Evolutionary conservation across 2,797 vertebrate genomes (phyloP).

Genomic region (Pipistrellus kuhlii): DNA sequence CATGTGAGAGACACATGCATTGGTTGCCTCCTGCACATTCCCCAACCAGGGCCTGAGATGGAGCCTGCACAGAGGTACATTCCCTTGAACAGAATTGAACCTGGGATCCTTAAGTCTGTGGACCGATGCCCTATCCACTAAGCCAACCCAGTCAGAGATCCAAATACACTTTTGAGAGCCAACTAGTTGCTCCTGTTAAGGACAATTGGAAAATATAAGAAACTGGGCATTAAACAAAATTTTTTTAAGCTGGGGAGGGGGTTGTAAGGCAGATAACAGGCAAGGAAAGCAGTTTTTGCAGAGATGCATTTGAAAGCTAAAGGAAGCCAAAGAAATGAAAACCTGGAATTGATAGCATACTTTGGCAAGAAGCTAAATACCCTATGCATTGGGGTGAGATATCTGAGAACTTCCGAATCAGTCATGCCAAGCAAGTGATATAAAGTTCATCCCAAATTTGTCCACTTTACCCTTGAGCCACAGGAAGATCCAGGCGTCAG

Average conservation of each 20-base stretch:
- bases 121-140: too few species aligned
- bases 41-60: too few species aligned
- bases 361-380: not conserved
- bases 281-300: conserved; percentile 10
- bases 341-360: conserved; percentile 1
- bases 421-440: conserved; percentile 23
- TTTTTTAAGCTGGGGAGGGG: not conserved
- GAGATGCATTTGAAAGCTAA: conserved; percentile 55
- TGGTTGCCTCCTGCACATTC: too few species aligned
- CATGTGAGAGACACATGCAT: too few species aligned
- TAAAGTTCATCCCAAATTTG: not conserved
- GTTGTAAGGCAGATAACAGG: not conserved
- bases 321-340: conserved; percentile 26
- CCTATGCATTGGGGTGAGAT: not conserved
- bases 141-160: too few species aligned
- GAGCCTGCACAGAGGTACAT: too few species aligned
- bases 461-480: not conserved
- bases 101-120: too few species aligned
- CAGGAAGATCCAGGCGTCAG: not conserved
- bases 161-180: not conserved
- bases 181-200: not conserved
- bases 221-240: not conserved
- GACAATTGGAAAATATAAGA: conserved; percentile 17
- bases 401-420: not conserved
- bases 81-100: too few species aligned